phyloP scores from a whole-genome alignment of 2,888 invertebrate genomes.

The Thymelicus acteon region DNA sequence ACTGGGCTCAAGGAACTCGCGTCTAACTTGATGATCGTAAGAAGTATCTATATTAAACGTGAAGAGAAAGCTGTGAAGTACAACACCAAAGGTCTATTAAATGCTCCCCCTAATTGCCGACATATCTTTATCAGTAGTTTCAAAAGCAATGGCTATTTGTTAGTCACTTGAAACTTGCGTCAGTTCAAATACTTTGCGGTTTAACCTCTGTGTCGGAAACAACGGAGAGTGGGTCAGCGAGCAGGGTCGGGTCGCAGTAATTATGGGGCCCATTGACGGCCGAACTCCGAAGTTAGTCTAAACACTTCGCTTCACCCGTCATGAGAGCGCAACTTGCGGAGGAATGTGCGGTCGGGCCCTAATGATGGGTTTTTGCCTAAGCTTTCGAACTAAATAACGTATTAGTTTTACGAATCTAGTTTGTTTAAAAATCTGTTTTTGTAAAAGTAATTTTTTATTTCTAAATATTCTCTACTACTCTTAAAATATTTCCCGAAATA shows the following conservation, averaged over 20 bases:
- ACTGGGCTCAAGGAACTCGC: too few relatives aligned
- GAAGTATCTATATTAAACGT: too few relatives aligned
- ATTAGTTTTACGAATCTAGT: neutral
- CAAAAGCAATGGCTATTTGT: too few relatives aligned
- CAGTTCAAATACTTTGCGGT: conserved; percentile 1
- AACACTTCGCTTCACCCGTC: conserved; percentile 48
- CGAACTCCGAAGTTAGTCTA: conserved; percentile 55
- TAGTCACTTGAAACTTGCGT: neutral
- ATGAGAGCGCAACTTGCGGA: conserved; percentile 58
- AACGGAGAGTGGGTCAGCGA: conserved; percentile 8
- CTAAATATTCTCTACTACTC: too few relatives aligned
- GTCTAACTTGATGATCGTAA: too few relatives aligned
- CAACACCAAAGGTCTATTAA: too few relatives aligned
- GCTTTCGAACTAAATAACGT: neutral
- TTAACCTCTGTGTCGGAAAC: conserved; percentile 22
- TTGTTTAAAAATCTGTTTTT: too few relatives aligned
- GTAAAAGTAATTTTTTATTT: too few relatives aligned
- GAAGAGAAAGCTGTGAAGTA: too few relatives aligned
- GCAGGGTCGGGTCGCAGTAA: conserved; percentile 43
- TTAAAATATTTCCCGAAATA: too few relatives aligned
- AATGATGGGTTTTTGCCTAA: conserved; percentile 36
- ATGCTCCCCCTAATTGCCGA: too few relatives aligned
- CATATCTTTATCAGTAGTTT: too few relatives aligned
- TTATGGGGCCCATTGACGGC: conserved; percentile 56
- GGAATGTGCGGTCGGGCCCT: conserved; percentile 61